Conservation (phyloP, 2,888 invertebrate species). For the Microplitis deprimator region DNA sequence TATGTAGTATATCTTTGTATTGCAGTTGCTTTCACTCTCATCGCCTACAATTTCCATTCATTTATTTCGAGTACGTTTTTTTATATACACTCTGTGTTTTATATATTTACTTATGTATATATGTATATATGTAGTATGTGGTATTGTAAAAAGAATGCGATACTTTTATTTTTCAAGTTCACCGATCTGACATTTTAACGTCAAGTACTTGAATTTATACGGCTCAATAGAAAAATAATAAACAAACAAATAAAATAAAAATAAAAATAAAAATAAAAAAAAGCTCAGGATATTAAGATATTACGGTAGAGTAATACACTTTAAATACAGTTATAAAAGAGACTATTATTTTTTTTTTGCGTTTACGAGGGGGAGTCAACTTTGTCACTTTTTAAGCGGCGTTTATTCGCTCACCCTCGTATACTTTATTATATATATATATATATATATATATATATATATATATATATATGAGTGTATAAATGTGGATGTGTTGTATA, state of each 20-base stretch:
- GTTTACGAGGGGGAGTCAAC: conserved; percentile 5
- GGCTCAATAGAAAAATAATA: conserved; percentile 1
- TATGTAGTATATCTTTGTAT: conserved; percentile 7
- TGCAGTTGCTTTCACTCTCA: conserved; percentile 24
- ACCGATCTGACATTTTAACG: not conserved
- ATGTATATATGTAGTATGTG: not conserved
- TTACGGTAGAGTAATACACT: conserved; percentile 9
- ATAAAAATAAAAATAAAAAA: not conserved
- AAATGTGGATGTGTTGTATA: not conserved
- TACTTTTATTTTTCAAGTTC: conserved; percentile 4
- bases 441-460: too few relatives aligned
- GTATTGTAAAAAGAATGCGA: not conserved
- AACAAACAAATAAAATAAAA: not conserved
- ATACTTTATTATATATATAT: not conserved
- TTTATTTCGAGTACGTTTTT: conserved; percentile 4
- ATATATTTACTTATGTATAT: conserved; percentile 9
- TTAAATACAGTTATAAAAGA: conserved; percentile 16
- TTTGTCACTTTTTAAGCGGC: conserved; percentile 27
- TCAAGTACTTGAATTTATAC: not conserved
- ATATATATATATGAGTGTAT: conserved; percentile 17
- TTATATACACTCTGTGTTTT: not conserved
- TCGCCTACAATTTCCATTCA: conserved; percentile 27
- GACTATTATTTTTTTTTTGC: conserved; percentile 5
- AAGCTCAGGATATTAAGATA: conserved; percentile 3
- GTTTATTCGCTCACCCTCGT: conserved; percentile 28